Evolutionary conservation across 2,888 invertebrate species (phyloP).

Genomic region (Aelia acuminata): DNA sequence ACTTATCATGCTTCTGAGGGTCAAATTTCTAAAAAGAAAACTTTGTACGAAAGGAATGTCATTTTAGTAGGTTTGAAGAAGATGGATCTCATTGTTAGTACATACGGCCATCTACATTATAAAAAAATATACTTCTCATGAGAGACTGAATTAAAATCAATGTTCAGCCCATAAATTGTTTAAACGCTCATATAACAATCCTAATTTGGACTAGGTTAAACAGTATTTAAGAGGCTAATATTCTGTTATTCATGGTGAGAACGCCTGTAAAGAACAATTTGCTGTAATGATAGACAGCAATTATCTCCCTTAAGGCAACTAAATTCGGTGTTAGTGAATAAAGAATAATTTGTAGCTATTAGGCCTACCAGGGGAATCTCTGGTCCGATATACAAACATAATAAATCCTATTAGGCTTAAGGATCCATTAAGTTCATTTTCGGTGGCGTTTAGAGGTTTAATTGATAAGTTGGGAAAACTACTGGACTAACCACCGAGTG

Average conservation of each 20-base stretch:
- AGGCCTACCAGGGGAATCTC: background rate
- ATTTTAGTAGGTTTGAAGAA: background rate
- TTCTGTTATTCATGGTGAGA: slow-evolving; percentile 24
- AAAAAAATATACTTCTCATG: background rate
- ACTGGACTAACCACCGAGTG: background rate
- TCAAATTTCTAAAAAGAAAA: background rate
- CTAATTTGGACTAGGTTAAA: background rate
- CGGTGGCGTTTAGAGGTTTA: background rate
- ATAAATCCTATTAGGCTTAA: slow-evolving; percentile 7
- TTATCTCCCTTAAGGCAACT: slow-evolving; percentile 7
- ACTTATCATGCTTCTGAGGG: no score
- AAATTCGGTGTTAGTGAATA: slow-evolving; percentile 27
- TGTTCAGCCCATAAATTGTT: background rate
- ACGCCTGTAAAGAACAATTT: slow-evolving; percentile 21
- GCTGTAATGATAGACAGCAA: slow-evolving; percentile 13
- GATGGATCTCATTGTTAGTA: background rate
- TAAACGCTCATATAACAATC: background rate
- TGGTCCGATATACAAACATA: slow-evolving; percentile 20
- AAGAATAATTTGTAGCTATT: slow-evolving; percentile 20
- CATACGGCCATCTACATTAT: background rate
- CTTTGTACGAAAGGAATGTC: background rate
- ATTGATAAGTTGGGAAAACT: slow-evolving; percentile 2
- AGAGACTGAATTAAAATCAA: background rate
- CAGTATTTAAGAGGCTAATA: slow-evolving; percentile 14
- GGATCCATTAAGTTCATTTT: slow-evolving; percentile 19